phyloP scores from a whole-genome alignment of 2,113 vertebrate species.

The Columba janthina region DNA sequence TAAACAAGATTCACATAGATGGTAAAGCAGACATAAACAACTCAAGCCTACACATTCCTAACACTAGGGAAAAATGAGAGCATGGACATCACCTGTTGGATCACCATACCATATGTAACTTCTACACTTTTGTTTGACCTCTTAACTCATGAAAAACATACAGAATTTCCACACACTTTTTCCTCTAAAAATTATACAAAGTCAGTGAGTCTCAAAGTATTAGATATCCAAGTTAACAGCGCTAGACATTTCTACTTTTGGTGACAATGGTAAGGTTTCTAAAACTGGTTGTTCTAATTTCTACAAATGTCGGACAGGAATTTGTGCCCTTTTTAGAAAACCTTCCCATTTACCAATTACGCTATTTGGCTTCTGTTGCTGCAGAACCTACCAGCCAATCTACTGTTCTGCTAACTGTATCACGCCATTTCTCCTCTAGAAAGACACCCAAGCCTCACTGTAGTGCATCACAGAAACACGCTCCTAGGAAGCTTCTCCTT shows the following conservation, averaged over 20 bases:
- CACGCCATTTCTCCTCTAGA: not conserved
- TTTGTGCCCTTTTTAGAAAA: not conserved
- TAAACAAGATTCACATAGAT: no score
- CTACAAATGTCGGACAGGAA: not conserved
- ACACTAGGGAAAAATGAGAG: not conserved
- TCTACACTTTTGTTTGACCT: not conserved
- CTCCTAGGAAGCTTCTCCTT: not conserved
- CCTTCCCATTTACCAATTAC: not conserved
- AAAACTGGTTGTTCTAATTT: not conserved
- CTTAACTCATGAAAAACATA: not conserved
- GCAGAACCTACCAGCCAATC: not conserved
- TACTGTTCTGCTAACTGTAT: not conserved
- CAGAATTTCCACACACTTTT: not conserved
- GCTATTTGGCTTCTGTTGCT: not conserved
- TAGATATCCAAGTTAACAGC: not conserved
- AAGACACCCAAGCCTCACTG: not conserved
- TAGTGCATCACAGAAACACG: not conserved
- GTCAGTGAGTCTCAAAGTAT: not conserved
- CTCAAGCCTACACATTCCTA: not conserved
- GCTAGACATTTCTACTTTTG: not conserved
- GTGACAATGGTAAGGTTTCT: not conserved
- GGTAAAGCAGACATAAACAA: not conserved
- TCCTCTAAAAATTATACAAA: not conserved
- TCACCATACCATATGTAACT: not conserved
- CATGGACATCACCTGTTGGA: not conserved